Percentiles rank a stretch among this genome's conserved stretches.
Conservation (phyloP, 2,113 vertebrate genomes). For the Hippolais icterina region DNA sequence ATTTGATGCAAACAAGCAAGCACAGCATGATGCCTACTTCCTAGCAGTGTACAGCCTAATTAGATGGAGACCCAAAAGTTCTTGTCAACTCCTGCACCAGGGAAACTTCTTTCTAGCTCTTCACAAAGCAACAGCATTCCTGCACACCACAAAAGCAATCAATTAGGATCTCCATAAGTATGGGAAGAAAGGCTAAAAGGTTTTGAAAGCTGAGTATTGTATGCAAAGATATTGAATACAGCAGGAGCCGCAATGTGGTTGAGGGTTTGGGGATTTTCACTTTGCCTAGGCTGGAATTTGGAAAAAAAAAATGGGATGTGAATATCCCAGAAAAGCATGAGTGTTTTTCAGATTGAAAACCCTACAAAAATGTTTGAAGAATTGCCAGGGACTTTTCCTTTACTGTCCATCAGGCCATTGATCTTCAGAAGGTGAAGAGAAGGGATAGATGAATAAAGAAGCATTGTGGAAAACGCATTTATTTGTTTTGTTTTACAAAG, state of each 20-base stretch:
- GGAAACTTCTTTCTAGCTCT: neutral
- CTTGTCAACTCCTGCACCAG: neutral
- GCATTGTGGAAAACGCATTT: neutral
- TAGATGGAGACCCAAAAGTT: constrained; percentile 22
- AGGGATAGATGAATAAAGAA: neutral
- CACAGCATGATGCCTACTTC: constrained; percentile 8
- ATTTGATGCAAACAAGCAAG: constrained; percentile 4
- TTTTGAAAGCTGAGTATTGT: neutral
- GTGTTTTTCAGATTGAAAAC: neutral
- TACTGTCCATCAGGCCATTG: neutral
- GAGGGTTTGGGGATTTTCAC: neutral
- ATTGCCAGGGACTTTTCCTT: neutral
- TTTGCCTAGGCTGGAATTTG: neutral
- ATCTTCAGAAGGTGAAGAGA: neutral
- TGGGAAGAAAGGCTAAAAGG: neutral
- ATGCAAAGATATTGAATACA: neutral
- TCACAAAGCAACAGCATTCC: neutral
- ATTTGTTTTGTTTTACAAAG: neutral
- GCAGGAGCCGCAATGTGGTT: neutral
- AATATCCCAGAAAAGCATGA: neutral
- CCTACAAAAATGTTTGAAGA: neutral
- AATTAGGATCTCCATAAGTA: neutral
- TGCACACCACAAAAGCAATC: neutral
- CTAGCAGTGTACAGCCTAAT: constrained; percentile 9
- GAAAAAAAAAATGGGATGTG: neutral